Evolutionary conservation across 2,888 invertebrate genomes (phyloP).

Genomic region (Dorcus hopei): DNA sequence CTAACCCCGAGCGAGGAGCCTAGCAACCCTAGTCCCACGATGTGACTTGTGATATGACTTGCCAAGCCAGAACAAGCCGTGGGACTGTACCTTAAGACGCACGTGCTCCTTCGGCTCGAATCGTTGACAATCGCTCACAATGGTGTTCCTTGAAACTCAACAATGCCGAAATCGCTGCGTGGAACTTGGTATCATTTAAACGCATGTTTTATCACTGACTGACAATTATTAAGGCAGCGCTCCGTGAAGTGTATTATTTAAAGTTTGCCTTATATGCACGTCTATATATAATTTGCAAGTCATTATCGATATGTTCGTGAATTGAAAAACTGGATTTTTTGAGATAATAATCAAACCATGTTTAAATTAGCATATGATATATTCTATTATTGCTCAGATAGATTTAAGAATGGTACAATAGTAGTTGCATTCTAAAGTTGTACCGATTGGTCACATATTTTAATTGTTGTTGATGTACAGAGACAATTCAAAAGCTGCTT

Average conservation of each 20-base stretch:
- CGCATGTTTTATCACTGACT: conserved; percentile 15
- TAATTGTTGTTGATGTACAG: too few relatives aligned
- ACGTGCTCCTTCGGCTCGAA: conserved; percentile 13
- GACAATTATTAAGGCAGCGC: conserved; percentile 18
- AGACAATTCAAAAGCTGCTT: too few relatives aligned
- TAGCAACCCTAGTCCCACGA: too few relatives aligned
- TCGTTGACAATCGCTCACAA: conserved; percentile 14
- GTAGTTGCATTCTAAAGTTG: too few relatives aligned
- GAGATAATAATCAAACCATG: not conserved
- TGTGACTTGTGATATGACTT: too few relatives aligned
- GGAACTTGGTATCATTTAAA: conserved; percentile 20
- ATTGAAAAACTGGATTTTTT: conserved; percentile 12
- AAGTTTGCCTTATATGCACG: conserved; percentile 3
- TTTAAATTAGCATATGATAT: too few relatives aligned
- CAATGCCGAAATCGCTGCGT: conserved; percentile 19
- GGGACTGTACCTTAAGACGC: not conserved
- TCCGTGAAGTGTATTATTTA: conserved; percentile 11
- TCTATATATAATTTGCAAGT: not conserved
- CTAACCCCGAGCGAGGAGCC: too few relatives aligned
- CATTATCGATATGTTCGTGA: conserved; percentile 5
- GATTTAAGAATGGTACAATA: too few relatives aligned
- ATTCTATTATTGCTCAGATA: too few relatives aligned
- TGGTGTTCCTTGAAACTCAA: conserved; percentile 18
- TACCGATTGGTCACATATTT: too few relatives aligned
- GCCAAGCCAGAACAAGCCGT: too few relatives aligned